Percentiles rank a stretch among this genome's conserved stretches.
Evolutionary conservation across 2,888 invertebrate genomes (phyloP).

Genomic region (Schizotus pectinicornis): DNA sequence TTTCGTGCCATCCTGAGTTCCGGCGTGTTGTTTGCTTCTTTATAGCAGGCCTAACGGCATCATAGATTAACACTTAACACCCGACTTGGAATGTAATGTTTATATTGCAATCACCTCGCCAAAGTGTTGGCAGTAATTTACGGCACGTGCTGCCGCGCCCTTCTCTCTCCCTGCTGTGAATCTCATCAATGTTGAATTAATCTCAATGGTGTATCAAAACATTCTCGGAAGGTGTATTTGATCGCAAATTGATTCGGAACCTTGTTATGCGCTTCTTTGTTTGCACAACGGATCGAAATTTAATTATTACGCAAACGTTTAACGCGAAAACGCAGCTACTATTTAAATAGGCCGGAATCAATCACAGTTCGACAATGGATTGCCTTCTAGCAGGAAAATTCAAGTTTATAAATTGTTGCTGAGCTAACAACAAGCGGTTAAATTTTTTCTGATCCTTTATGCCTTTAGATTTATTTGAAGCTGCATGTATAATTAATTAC

Average conservation of each 20-base stretch:
- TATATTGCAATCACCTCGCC: slow-evolving; percentile 1
- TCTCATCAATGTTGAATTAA: slow-evolving; percentile 33
- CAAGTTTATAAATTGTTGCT: too few relatives aligned
- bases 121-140: neutral
- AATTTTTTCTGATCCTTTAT: too few relatives aligned
- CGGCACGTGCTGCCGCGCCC: neutral
- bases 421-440: too few relatives aligned
- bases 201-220: slow-evolving; percentile 28
- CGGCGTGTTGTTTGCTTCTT: neutral
- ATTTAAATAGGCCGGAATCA: too few relatives aligned
- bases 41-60: neutral
- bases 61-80: slow-evolving; percentile 2
- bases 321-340: neutral
- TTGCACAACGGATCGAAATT: slow-evolving; percentile 12
- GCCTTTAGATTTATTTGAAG: too few relatives aligned
- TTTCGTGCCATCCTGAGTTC: neutral
- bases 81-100: neutral
- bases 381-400: too few relatives aligned
- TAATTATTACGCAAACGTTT: slow-evolving; percentile 1
- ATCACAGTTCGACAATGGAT: too few relatives aligned
- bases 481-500: too few relatives aligned
- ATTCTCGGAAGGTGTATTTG: slow-evolving; percentile 4
- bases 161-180: slow-evolving; percentile 18
- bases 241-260: neutral
- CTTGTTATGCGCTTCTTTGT: neutral